Evolutionary conservation across 2,888 invertebrate species (phyloP).

Genomic region (Noctua comes): DNA sequence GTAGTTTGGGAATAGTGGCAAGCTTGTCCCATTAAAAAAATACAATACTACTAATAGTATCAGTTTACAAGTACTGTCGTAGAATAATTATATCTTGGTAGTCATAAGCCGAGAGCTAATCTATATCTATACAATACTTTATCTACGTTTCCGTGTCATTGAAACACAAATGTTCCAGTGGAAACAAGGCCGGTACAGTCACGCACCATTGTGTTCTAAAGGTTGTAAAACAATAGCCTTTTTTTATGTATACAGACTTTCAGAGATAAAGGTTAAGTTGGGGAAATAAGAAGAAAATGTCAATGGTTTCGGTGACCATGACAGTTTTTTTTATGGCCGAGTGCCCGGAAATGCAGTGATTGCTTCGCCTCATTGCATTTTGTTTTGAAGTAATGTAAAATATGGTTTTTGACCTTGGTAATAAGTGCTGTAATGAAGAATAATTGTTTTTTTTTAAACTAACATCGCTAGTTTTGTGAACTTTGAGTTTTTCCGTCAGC

Average conservation of each 20-base stretch:
- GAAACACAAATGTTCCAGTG: conserved; percentile 47
- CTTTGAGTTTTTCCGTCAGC: neutral
- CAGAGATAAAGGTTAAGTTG: conserved; percentile 35
- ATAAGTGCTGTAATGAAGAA: neutral
- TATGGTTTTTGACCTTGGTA: conserved; percentile 4
- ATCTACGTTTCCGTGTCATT: conserved; percentile 46
- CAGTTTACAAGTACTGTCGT: neutral
- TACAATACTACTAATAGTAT: neutral
- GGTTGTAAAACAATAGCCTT: conserved; percentile 58
- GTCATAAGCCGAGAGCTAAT: neutral
- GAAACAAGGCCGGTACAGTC: conserved; percentile 59
- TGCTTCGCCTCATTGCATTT: conserved; percentile 9
- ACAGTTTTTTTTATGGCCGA: conserved; percentile 34
- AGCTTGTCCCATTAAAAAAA: too few relatives aligned
- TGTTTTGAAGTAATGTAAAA: neutral
- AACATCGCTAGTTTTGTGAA: neutral
- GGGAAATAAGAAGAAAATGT: conserved; percentile 23
- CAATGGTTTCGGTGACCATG: conserved; percentile 34
- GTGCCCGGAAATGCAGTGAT: conserved; percentile 25
- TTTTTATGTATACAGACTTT: conserved; percentile 28
- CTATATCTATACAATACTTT: neutral
- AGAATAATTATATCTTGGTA: neutral
- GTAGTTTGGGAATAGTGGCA: too few relatives aligned
- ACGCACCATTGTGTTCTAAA: conserved; percentile 60
- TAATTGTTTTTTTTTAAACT: neutral